Conservation (phyloP, 2,113 vertebrate genomes). For the Thalassoma bifasciatum region DNA sequence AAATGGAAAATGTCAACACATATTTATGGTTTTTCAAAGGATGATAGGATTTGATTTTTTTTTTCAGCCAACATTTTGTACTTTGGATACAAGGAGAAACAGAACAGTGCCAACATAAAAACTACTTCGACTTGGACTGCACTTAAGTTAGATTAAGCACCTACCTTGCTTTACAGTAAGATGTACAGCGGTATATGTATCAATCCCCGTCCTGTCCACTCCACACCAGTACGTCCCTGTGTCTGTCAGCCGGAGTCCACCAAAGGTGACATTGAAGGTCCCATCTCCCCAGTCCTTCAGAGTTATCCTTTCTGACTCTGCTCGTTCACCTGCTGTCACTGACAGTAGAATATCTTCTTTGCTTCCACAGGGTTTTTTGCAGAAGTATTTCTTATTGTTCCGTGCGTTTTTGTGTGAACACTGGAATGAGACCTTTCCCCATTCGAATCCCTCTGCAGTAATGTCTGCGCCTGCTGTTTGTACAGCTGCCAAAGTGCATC, state of each 20-base stretch:
- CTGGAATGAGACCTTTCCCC: conserved; percentile 40
- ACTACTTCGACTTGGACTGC: too few species aligned
- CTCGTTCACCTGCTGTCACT: background rate
- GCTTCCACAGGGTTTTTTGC: conserved; percentile 33
- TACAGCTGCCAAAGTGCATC: conserved; percentile 19
- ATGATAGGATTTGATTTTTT: too few species aligned
- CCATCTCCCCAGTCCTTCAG: conserved; percentile 39
- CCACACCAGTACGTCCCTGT: conserved; percentile 53
- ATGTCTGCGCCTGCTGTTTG: conserved; percentile 5
- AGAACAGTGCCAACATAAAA: too few species aligned
- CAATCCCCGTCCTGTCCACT: conserved; percentile 27
- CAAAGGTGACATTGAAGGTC: conserved; percentile 57
- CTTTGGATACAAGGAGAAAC: too few species aligned
- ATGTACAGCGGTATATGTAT: conserved; percentile 44
- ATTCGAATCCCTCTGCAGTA: conserved; percentile 13
- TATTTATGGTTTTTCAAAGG: too few species aligned
- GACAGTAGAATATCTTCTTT: background rate
- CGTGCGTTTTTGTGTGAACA: conserved; percentile 38
- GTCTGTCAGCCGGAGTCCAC: conserved; percentile 54
- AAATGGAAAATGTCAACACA: too few species aligned
- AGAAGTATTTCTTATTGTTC: conserved; percentile 57
- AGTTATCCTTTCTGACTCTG: conserved; percentile 2
- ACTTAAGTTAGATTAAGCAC: background rate
- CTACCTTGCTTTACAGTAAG: conserved; percentile 50
- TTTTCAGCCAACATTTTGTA: too few species aligned